Evolutionary conservation across 2,797 vertebrate genomes (phyloP).

Genomic region (Allobates femoralis): DNA sequence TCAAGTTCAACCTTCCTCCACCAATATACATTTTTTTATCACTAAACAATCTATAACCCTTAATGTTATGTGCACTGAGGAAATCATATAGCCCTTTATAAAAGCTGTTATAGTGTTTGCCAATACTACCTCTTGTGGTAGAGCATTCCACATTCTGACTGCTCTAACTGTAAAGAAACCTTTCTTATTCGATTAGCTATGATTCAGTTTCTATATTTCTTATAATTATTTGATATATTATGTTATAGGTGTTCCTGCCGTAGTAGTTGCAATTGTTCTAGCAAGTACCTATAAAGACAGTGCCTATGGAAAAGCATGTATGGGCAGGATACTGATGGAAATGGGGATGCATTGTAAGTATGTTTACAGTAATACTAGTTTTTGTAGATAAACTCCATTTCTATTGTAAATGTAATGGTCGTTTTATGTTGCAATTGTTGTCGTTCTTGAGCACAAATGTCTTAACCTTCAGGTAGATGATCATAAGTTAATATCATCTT

Average conservation of each 20-base stretch:
- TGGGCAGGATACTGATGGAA: conserved; percentile 68
- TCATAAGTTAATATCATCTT: neutral
- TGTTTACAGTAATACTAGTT: neutral
- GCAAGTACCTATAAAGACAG: conserved; percentile 75
- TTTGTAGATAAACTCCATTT: neutral
- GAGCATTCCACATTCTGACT: too few relatives aligned
- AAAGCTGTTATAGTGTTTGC: too few relatives aligned
- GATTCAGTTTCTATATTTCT: neutral
- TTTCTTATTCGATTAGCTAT: too few relatives aligned
- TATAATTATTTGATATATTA: conserved; percentile 49
- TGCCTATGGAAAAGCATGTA: conserved; percentile 81
- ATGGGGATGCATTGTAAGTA: conserved; percentile 89
- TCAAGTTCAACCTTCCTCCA: too few relatives aligned
- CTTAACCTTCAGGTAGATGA: neutral
- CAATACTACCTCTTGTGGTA: too few relatives aligned
- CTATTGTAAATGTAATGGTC: neutral
- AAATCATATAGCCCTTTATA: too few relatives aligned
- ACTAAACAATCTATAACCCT: too few relatives aligned
- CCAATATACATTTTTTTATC: too few relatives aligned
- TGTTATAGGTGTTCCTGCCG: conserved; percentile 86
- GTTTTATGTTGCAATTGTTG: neutral
- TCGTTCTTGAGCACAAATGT: neutral
- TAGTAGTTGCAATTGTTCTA: conserved; percentile 83
- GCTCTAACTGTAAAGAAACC: too few relatives aligned
- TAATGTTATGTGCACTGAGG: too few relatives aligned